phyloP scores from a whole-genome alignment of 2,113 vertebrate species.

The Chaetodon trifascialis region DNA sequence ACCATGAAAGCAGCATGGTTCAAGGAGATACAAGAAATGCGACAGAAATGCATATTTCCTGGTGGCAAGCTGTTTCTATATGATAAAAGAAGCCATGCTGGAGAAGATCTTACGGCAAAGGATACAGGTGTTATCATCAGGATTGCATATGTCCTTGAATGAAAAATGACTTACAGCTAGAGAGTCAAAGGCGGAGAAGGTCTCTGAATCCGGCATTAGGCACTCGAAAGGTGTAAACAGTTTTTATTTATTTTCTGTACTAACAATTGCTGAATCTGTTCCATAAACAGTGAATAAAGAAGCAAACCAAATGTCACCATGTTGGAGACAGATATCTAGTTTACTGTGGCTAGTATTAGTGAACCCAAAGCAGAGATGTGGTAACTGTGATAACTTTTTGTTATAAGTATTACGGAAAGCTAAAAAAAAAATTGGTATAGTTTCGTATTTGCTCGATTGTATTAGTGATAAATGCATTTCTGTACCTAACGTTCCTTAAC shows the following conservation, averaged over 20 bases:
- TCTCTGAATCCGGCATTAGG: neutral
- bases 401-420: neutral
- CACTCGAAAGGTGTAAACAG: no score
- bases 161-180: neutral
- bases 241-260: no score
- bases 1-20: no score
- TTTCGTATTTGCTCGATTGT: neutral
- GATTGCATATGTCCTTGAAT: neutral
- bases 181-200: neutral
- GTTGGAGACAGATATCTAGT: neutral
- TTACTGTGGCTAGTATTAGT: neutral
- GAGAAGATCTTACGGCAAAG: neutral
- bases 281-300: neutral
- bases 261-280: no score
- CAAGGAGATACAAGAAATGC: neutral
- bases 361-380: no score
- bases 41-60: neutral
- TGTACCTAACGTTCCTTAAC: neutral
- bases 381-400: neutral
- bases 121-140: neutral
- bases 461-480: no score
- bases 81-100: neutral
- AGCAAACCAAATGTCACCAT: neutral
- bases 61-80: neutral
- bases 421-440: neutral